phyloP scores from a whole-genome alignment of 2,888 invertebrate species.

The Chrysodeixis includens region DNA sequence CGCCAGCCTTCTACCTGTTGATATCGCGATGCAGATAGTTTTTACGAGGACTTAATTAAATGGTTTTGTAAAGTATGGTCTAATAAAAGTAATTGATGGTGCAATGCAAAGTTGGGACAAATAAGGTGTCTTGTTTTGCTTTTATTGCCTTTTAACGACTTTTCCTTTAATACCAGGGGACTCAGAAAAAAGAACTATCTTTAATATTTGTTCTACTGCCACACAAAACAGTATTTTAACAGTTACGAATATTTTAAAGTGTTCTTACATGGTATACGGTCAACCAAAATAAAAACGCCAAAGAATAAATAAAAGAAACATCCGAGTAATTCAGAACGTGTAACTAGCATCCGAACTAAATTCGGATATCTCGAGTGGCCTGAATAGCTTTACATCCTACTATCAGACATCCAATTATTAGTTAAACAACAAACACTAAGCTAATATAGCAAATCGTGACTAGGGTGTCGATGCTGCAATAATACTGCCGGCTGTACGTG shows the following conservation, averaged over 20 bases:
- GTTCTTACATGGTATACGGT: too few relatives aligned
- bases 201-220: too few relatives aligned
- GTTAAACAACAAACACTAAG: conserved; percentile 52
- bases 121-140: not conserved
- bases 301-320: too few relatives aligned
- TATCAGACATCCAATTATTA: conserved; percentile 47
- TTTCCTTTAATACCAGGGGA: not conserved
- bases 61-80: not conserved
- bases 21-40: conserved; percentile 14
- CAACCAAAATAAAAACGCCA: too few relatives aligned
- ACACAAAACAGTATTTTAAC: too few relatives aligned
- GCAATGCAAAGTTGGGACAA: not conserved
- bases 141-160: not conserved
- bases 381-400: conserved; percentile 17
- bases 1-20: conserved; percentile 50
- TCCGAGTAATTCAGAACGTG: not conserved
- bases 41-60: not conserved
- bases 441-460: conserved; percentile 66
- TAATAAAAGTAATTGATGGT: conserved; percentile 1
- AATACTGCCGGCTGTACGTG: conserved; percentile 63
- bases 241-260: too few relatives aligned
- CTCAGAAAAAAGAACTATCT: too few relatives aligned
- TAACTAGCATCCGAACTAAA: not conserved
- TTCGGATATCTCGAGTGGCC: conserved; percentile 9
- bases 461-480: conserved; percentile 66